Evolutionary conservation across 2,888 invertebrate genomes (phyloP).

Genomic region (Drosophila neotestacea): DNA sequence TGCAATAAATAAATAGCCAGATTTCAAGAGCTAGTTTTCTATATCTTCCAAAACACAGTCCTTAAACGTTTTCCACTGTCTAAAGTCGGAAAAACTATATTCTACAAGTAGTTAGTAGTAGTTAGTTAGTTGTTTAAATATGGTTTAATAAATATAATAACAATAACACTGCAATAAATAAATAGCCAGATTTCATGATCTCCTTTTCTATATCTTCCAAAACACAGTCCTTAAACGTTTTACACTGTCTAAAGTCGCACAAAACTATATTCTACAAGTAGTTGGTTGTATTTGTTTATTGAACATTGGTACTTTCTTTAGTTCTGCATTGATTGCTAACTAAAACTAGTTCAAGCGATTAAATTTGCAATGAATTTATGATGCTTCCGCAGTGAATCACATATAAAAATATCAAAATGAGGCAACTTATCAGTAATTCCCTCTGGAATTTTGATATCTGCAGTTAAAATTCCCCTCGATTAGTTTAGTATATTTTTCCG

Average conservation of each 20-base stretch:
- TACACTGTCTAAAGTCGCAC: neutral
- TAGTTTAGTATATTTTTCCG: conserved; percentile 8
- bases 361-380: conserved; percentile 1
- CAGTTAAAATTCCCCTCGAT: neutral
- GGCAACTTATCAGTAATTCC: conserved; percentile 9
- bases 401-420: neutral
- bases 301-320: neutral
- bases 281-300: neutral
- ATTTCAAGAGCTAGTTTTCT: neutral
- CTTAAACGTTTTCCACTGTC: neutral
- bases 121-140: too few relatives aligned
- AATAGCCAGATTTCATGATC: neutral
- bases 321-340: neutral
- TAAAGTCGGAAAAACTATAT: neutral
- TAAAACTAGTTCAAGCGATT: neutral
- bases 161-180: neutral
- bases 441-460: conserved; percentile 1
- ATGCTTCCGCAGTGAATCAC: conserved; percentile 4
- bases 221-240: neutral
- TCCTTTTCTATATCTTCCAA: neutral
- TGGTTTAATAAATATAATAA: too few relatives aligned
- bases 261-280: neutral
- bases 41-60: neutral
- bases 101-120: neutral
- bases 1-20: neutral